phyloP scores from a whole-genome alignment of 2,888 invertebrate species.

The Phytoseiulus persimilis region DNA sequence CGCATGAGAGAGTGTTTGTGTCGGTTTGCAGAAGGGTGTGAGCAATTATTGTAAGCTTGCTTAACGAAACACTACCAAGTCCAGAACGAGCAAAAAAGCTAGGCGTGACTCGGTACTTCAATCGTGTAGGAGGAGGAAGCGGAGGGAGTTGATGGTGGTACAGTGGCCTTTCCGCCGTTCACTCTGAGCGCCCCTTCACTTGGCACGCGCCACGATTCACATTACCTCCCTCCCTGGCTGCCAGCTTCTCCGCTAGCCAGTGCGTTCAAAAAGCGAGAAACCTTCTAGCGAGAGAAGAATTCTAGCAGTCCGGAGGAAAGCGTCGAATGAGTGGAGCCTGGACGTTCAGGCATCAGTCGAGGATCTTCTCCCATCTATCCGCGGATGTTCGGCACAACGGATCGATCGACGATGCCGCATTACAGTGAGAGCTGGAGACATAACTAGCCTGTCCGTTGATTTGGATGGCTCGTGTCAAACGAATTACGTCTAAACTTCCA shows the following conservation, averaged over 20 bases:
- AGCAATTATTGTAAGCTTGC: not conserved
- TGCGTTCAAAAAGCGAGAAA: not conserved
- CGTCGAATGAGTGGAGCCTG: too few species aligned
- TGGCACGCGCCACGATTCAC: not conserved
- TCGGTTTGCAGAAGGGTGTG: not conserved
- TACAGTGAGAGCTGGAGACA: too few species aligned
- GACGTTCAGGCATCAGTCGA: too few species aligned
- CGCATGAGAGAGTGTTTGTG: not conserved
- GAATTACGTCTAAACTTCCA: too few species aligned
- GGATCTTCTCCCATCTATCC: too few species aligned
- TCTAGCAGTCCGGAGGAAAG: too few species aligned
- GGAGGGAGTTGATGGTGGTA: conserved; percentile 52
- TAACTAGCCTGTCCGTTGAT: too few species aligned
- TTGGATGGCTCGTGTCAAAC: too few species aligned
- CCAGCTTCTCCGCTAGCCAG: not conserved
- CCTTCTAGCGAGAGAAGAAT: too few species aligned
- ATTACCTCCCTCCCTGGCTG: not conserved
- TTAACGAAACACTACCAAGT: not conserved
- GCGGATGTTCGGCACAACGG: too few species aligned
- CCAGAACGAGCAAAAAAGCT: not conserved
- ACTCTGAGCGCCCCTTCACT: conserved; percentile 56
- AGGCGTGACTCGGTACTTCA: not conserved
- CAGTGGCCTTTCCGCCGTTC: conserved; percentile 51
- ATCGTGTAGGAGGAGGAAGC: not conserved
- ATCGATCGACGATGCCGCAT: too few species aligned